Percentiles rank a stretch among this genome's conserved stretches.
Conservation (phyloP, 37 sponge, comb jelly and placozoan genomes). For the Agelas oroides region DNA sequence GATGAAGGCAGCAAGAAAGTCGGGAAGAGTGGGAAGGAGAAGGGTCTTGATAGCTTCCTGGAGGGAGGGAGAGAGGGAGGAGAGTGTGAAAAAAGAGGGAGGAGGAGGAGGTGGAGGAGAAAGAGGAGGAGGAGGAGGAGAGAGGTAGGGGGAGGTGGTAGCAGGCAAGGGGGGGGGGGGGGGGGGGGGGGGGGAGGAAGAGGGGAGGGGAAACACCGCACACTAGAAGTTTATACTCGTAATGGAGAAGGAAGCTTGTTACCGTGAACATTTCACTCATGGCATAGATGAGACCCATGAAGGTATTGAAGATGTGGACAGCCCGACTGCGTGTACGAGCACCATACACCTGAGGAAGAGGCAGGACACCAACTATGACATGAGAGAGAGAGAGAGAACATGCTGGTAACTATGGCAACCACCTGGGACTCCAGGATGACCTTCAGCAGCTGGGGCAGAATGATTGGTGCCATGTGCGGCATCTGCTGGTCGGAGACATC, state of each 20-base stretch:
- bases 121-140: background rate
- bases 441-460: conserved; percentile 64
- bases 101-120: background rate
- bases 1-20: conserved; percentile 48
- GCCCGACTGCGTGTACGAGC: conserved; percentile 59
- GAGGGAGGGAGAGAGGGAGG: background rate
- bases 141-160: background rate
- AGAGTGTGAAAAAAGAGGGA: background rate
- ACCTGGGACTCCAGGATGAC: conserved; percentile 44
- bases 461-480: conserved; percentile 54
- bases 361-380: background rate
- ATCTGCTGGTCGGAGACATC: conserved; percentile 68
- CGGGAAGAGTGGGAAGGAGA: conserved; percentile 34
- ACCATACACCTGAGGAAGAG: conserved; percentile 50
- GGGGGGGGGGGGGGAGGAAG: too few relatives aligned
- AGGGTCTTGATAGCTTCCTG: conserved; percentile 35
- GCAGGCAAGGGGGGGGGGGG: background rate
- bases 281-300: conserved; percentile 43
- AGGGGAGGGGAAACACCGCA: too few relatives aligned
- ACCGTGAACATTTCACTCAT: conserved; percentile 52
- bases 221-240: too few relatives aligned
- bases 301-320: conserved; percentile 60
- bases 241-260: too few relatives aligned
- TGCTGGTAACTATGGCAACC: background rate
- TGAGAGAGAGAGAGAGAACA: conserved; percentile 3